Evolutionary conservation across 2,888 invertebrate genomes (phyloP), one percentile per base, ranked within the genome.

Genomic region (Pristionchus maxplancki): DNA sequence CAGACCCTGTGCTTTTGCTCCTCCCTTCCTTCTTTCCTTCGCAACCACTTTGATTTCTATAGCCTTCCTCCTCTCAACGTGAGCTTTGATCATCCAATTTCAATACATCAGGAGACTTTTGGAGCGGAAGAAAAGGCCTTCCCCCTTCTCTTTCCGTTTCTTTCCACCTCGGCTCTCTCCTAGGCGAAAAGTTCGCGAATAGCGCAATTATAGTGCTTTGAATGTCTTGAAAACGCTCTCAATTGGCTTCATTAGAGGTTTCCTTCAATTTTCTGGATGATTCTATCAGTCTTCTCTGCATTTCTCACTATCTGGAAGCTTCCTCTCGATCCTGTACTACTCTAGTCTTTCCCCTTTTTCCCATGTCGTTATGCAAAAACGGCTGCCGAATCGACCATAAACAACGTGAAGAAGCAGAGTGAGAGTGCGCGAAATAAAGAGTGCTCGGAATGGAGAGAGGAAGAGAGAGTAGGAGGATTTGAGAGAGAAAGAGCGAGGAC

Each of bases 1-100:
- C 74, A 17, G 44, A 40, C 1, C 28, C n/a, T 28, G 11, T 40
- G 24, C 44, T 24, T 58, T 20, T 44, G n/a, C 83, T 48, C 5
- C 17, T 58, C 37, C 34, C 53, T 13, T n/a, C n/a, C 83, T 83
- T 28, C 37, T 83, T 31, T 58, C 50, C 58, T 58, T 71, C 71
- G 6, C 71, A 71, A 71, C 71, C 15, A 13, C 34, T 71, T 37
- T 37, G 37, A 71, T 37, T 71, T 71, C 8, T n/a, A 24, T 58
- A 58, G 58, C 20, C 37, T 78, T 40, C 71, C 37, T 37, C 37
- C 44, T 20, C 20, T 28, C 78, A 44, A 44, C 24, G 71, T 20
- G 78, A 78, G 28, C 78, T 78, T 78, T 78, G 78, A 78, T 44
- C 78, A 78, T 17, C 78, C 78, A 78, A 74, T 40, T 31, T 40